Evolutionary conservation across 2,888 invertebrate species (phyloP).

Genomic region (Parapristionchus giblindavisi): DNA sequence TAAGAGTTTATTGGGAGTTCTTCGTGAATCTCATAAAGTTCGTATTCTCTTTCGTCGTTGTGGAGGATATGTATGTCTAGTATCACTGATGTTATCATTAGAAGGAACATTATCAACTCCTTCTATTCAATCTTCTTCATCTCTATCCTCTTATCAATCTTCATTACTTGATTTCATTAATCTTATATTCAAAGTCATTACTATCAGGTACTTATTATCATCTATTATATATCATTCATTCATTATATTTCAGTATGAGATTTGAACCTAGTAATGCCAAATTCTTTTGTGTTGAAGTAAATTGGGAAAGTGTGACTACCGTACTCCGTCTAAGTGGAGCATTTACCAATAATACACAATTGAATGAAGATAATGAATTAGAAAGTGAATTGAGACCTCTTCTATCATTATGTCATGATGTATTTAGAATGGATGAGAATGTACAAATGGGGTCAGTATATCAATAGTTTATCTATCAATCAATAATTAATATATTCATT

Average conservation of each 20-base stretch:
- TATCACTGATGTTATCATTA: conserved; percentile 90
- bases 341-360: conserved; percentile 74
- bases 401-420: conserved; percentile 56
- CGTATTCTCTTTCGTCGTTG: conserved; percentile 96
- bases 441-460: conserved; percentile 40
- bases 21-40: conserved; percentile 94
- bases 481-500: conserved; percentile 12
- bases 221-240: not conserved
- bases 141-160: not conserved
- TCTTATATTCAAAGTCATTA: conserved; percentile 61
- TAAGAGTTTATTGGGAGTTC: conserved; percentile 63
- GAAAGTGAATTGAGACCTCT: conserved; percentile 46
- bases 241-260: conserved; percentile 92
- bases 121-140: not conserved
- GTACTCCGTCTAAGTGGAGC: conserved; percentile 90
- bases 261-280: conserved; percentile 99
- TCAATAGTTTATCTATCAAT: not conserved
- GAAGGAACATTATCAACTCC: conserved; percentile 76
- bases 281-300: conserved; percentile 86
- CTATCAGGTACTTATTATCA: conserved; percentile 29
- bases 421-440: conserved; percentile 60
- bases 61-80: conserved; percentile 96
- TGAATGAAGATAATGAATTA: conserved; percentile 39
- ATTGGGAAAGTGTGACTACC: conserved; percentile 90
- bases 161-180: conserved; percentile 60